Percentiles rank a stretch among this genome's conserved stretches.
Conservation (phyloP, 2,113 vertebrate species). For the Elachura formosa region DNA sequence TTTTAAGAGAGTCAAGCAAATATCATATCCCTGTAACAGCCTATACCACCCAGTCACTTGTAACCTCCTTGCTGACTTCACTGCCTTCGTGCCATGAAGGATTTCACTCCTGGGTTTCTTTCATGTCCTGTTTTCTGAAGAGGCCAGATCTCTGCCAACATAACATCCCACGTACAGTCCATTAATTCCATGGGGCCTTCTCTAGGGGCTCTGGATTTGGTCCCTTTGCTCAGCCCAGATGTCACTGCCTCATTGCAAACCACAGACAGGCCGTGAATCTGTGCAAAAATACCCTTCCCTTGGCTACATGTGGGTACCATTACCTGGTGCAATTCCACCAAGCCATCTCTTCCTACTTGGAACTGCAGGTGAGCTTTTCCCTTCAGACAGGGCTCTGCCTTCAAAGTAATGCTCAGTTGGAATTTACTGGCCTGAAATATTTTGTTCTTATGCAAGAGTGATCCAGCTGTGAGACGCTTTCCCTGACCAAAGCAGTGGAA, state of each 20-base stretch:
- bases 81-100: not conserved
- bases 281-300: not conserved
- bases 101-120: not conserved
- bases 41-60: not conserved
- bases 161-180: not conserved
- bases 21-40: not conserved
- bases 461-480: not conserved
- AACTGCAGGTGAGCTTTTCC: not conserved
- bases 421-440: not conserved
- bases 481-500: not conserved
- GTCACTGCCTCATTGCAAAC: not conserved
- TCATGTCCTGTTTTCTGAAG: not conserved
- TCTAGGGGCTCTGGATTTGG: not conserved
- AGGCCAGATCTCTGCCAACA: not conserved
- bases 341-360: not conserved
- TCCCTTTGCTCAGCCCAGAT: not conserved
- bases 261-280: not conserved
- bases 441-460: not conserved
- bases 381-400: not conserved
- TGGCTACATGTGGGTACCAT: not conserved
- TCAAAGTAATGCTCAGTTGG: not conserved
- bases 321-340: not conserved
- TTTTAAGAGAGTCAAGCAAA: too few species aligned
- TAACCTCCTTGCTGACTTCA: not conserved
- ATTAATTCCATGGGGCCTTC: not conserved